Evolutionary conservation across 2,113 vertebrate genomes (phyloP), one percentile per base, ranked within the genome.

Genomic region (Brachionichthys hirsutus): DNA sequence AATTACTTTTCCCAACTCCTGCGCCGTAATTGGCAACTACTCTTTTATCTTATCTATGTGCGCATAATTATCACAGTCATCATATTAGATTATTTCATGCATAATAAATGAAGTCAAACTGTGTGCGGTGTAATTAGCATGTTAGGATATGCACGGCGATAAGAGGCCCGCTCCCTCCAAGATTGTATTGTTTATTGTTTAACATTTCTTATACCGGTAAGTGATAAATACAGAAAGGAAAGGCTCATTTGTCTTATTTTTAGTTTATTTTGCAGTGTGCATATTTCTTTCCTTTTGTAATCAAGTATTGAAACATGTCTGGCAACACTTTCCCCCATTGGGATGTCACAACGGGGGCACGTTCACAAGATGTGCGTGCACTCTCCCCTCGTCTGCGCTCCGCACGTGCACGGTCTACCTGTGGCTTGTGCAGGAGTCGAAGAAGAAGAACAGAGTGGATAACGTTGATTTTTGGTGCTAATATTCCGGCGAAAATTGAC

Each of bases 51-150:
- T 87, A 86, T 88, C 83, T 88, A 68, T 84, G 83, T 81, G 86
- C 44, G 82, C 86, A 83, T 88, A 88, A 88, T 88, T 86, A 88
- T 88, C 85, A 80, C 85, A 86, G 83, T 88, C 83, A 89, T 88
- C 85, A 82, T 87, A 89, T 88, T 87, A 86, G 86, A 87, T 89
- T 87, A 86, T 88, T 88, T 86, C 83, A 88, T 88, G 86, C 85
- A 89, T 89, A 87, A 86, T 87, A 89, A 89, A 88, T 87, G 82
- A 86, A 85, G 58, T 89, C 87, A 88, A 85, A 86, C 86, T 85
- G 86, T 71, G 86, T 77, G 81, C 67, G 59, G 75, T 77, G 85
- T 87, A 89, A 89, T 89, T 90, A 88, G 87, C 85, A 87, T 86
- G 86, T 80, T 84, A 72, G 77, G 71, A 86, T 85, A 79, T 73